A percentile compares a stretch with the other conserved stretches of the same genome.
Conservation (phyloP, 2,797 vertebrate genomes). For the Diceros bicornis region DNA sequence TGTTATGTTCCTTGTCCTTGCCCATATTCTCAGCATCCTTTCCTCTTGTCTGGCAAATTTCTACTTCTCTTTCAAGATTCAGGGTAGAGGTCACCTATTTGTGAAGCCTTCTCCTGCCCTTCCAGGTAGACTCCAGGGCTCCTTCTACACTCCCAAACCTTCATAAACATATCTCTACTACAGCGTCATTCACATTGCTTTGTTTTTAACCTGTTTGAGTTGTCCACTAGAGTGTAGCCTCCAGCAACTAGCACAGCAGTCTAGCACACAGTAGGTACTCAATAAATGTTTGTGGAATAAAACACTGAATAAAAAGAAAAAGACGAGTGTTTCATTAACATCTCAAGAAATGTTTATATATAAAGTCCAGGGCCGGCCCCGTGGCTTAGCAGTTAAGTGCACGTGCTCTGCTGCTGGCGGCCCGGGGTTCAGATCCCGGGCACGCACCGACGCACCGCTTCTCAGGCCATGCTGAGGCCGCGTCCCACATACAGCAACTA, state of each 20-base stretch:
- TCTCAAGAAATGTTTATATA: slow-evolving; percentile 18
- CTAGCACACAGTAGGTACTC: neutral
- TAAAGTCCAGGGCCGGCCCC: neutral
- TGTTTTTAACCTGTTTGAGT: neutral
- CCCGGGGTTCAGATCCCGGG: too few relatives aligned
- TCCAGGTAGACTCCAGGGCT: neutral
- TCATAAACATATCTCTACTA: neutral
- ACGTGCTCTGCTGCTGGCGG: too few relatives aligned
- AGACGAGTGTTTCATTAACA: neutral
- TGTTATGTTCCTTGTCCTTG: neutral
- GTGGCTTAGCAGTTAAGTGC: too few relatives aligned
- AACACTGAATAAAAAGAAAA: neutral
- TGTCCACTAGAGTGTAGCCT: neutral
- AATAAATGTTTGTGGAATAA: neutral
- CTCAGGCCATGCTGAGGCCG: too few relatives aligned
- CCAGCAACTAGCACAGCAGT: neutral
- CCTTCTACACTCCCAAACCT: neutral
- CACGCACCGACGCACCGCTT: too few relatives aligned
- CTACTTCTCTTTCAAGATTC: neutral
- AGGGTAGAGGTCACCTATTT: neutral
- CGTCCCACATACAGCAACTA: too few relatives aligned
- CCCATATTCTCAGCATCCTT: neutral
- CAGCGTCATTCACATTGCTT: neutral
- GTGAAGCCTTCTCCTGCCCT: neutral
- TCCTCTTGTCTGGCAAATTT: neutral